Evolutionary conservation across 2,797 vertebrate species (phyloP).

Genomic region (Amphiprion clarkii): DNA sequence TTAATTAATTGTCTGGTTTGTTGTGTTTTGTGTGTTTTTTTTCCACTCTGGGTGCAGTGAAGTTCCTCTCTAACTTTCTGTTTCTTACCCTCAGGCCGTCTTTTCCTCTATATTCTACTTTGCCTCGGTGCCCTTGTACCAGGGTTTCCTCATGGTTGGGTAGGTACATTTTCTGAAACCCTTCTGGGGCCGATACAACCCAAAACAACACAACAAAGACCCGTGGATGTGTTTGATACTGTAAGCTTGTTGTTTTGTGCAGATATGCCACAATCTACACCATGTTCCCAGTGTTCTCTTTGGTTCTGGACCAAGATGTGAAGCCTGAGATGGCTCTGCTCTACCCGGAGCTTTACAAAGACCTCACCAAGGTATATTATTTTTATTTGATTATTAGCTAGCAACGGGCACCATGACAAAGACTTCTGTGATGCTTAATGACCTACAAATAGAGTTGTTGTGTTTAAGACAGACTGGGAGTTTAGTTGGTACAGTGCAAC

Average conservation of each 20-base stretch:
- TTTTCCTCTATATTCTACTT: slow-evolving; percentile 99
- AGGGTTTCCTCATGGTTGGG: slow-evolving; percentile 99
- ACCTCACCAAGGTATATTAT: slow-evolving; percentile 93
- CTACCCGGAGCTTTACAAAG: slow-evolving; percentile 98
- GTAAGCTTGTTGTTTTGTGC: slow-evolving; percentile 1
- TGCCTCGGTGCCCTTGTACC: slow-evolving; percentile 97
- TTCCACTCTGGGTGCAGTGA: too few species aligned
- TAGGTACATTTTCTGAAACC: slow-evolving; percentile 77
- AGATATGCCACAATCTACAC: slow-evolving; percentile 99
- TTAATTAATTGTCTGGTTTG: too few species aligned
- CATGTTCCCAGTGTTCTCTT: slow-evolving; percentile 98
- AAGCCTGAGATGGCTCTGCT: slow-evolving; percentile 96
- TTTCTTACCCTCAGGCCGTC: slow-evolving; percentile 87
- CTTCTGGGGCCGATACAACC: too few species aligned
- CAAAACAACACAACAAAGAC: background rate
- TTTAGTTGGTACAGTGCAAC: too few species aligned
- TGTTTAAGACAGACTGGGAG: too few species aligned
- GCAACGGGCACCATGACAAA: too few species aligned
- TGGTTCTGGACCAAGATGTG: slow-evolving; percentile 98
- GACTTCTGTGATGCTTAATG: too few species aligned
- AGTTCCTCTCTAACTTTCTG: background rate
- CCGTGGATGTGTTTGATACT: background rate
- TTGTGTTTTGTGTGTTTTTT: too few species aligned
- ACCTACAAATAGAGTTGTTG: too few species aligned
- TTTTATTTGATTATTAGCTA: too few species aligned